Evolutionary conservation across 2,888 invertebrate genomes (phyloP), one percentile per base, ranked within the genome.

Genomic region (Nymphalis urticae): DNA sequence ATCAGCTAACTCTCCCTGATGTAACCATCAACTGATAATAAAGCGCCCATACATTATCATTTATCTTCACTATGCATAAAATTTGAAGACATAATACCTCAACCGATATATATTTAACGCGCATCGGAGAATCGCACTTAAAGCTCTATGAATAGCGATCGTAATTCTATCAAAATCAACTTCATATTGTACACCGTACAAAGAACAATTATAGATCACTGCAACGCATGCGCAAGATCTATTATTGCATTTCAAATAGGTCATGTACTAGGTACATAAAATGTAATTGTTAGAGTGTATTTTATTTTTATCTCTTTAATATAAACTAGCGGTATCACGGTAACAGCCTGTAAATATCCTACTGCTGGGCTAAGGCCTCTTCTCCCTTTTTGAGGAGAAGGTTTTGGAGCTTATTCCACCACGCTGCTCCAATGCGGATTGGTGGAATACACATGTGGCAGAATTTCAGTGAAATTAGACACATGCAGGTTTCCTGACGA

Each of bases 231-330:
- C 32, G 47, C 21, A 21, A 47, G 53, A 50, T 62, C 67, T 67
- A 67, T 67, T 67, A 62, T 58, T 32, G 56, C 54, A 24, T 62
- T 56, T 67, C 62, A 58, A 56, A 62, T 67, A 27, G 66, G 66
- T 67, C 66, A 62, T 42, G 24, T 16, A 48, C 42, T 56, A 19
- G 62, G n/a, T 50, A 42, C 19, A 36, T 59, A 36, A 8, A 56
- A 24, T 67, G 36, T 61, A 62, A 62, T 67, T 62, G 66, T 62
- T 56, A 32, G 17, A 27, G 51, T 19, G 51, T 51, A 21, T 51
- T 19, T 51, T 51, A 51, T 51, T 51, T 1, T 3, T 9, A 51
- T 51, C 51, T 2, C 4, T 51, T 51, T 19, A 50, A 50, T 10
- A 36, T 2, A 13, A n/a, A n/a, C n/a, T n/a, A n/a, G n/a, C n/a